Base-by-base conservation (phyloP, 1,140 invertebrate species). In the Zophobas morio region DNA sequence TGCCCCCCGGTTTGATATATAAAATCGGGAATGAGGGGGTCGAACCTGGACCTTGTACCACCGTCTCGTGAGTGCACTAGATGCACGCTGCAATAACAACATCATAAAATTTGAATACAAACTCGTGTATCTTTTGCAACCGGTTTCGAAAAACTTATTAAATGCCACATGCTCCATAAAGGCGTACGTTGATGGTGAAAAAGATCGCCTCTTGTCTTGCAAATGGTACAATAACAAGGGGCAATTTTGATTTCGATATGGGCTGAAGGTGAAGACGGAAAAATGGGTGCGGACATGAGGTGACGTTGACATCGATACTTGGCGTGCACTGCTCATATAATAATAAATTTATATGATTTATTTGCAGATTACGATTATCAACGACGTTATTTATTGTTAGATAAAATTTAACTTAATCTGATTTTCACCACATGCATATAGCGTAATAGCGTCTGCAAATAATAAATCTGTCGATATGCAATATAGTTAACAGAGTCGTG, bases 91-190 rank as follows among this genome's bases (percentile, higher is more conserved):
- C 74, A 75, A 75, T 75, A 75, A 75, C 74, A 75, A 75, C 74
- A 75, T 75, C 56, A 63, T 75, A 75, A 75, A 75, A 75, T 75
- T 75, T 75, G 51, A 75, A 75, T 75, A 75, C 60, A 75, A 75
- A 75, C 74, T 75, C 74, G n/a, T 75, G 74, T 75, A 75, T 75
- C 74, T 75, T 66, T 75, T 66, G 56, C 74, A 75, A 75, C 74
- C 74, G 74, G 74, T 75, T 75, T 56, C n/a, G 6, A 75, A 75
- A 53, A 75, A 66, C 6, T 66, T 66, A 66, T 66, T 66, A 66
- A 66, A 66, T 66, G 57, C 42, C 35, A 57, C 34, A 35, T 51
- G 49, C 49, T 20, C 49, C 54, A 57, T 57, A 57, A 57, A 57
- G 54, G 54, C 54, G 54, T 33, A 63, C 57, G 57, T 63, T 63